Conservation (phyloP, 64 coral and sea anemone genomes). For the Actinia equina region DNA sequence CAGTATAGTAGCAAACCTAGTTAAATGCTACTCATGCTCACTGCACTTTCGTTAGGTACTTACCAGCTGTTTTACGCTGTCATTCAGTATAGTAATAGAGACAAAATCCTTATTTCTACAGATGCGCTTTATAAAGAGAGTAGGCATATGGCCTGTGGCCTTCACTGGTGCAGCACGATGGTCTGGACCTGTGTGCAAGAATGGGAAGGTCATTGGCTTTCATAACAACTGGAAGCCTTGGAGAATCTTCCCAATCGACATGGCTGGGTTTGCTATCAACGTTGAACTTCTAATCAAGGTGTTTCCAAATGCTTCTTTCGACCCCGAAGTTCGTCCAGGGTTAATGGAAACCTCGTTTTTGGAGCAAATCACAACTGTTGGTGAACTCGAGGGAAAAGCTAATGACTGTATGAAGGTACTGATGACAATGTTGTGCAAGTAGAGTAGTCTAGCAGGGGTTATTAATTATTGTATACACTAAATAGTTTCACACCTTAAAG, state of each 20-base stretch:
- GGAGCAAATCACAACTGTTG: constrained; percentile 59
- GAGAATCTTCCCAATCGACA: constrained; percentile 88
- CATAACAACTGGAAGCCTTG: constrained; percentile 85
- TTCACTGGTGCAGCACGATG: constrained; percentile 86
- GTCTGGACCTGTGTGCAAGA: constrained; percentile 82
- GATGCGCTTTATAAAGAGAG: constrained; percentile 73
- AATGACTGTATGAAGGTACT: constrained; percentile 83
- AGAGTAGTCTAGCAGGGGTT: too few species aligned
- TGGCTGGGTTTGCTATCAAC: constrained; percentile 95
- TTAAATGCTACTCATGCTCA: too few species aligned
- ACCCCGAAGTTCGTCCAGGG: constrained; percentile 60
- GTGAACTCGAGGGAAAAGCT: constrained; percentile 64
- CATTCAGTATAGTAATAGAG: too few species aligned
- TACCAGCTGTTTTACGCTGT: too few species aligned
- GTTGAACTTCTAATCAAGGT: constrained; percentile 46
- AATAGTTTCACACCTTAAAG: too few species aligned
- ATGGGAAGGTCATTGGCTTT: constrained; percentile 75
- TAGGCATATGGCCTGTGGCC: constrained; percentile 93
- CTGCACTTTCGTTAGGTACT: too few species aligned
- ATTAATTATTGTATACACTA: too few species aligned
- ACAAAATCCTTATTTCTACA: constrained; percentile 29
- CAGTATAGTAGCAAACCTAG: too few species aligned
- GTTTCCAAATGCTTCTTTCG: constrained; percentile 49
- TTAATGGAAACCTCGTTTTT: constrained; percentile 76
- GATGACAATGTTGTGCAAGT: too few species aligned